Evolutionary conservation across 2,888 invertebrate genomes (phyloP).

Genomic region (Metallyticus violacea): DNA sequence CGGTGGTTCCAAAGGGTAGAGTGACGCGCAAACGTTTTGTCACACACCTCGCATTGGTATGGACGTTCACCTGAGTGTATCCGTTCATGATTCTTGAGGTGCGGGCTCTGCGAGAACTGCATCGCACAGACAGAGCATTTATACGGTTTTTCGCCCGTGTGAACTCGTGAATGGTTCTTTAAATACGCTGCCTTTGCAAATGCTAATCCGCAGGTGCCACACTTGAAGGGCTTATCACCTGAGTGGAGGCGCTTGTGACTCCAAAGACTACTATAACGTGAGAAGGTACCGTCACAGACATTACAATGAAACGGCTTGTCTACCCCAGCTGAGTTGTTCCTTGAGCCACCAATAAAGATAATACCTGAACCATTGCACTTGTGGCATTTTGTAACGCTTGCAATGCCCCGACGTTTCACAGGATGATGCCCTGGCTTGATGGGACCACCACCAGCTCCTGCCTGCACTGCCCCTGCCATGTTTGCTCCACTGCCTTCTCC

Average conservation of each 20-base stretch:
- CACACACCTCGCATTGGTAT: constrained; percentile 85
- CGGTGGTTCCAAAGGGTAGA: constrained; percentile 87
- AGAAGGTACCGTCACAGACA: constrained; percentile 65
- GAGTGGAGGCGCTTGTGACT: constrained; percentile 85
- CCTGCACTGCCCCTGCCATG: neutral
- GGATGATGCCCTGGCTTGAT: constrained; percentile 64
- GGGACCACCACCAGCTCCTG: constrained; percentile 8
- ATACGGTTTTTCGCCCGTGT: constrained; percentile 61
- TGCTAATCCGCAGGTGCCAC: constrained; percentile 81
- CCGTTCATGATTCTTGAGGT: constrained; percentile 83
- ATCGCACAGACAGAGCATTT: constrained; percentile 85
- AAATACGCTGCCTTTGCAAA: constrained; percentile 89
- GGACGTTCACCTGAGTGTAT: constrained; percentile 86
- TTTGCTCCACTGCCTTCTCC: constrained; percentile 33
- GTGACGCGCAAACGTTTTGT: constrained; percentile 84
- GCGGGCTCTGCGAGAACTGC: constrained; percentile 87
- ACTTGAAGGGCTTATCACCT: constrained; percentile 82
- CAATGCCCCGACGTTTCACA: constrained; percentile 78
- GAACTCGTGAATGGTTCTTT: constrained; percentile 84
- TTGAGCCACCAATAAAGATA: constrained; percentile 64
- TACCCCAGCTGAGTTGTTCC: constrained; percentile 39
- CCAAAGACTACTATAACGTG: constrained; percentile 81
- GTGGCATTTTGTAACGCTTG: constrained; percentile 82
- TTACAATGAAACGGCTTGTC: constrained; percentile 88
- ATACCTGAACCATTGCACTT: constrained; percentile 88